A percentile compares a stretch with the other conserved stretches of the same genome.
Evolutionary conservation across 2,113 vertebrate genomes (phyloP).

Genomic region (Passerina amoena): DNA sequence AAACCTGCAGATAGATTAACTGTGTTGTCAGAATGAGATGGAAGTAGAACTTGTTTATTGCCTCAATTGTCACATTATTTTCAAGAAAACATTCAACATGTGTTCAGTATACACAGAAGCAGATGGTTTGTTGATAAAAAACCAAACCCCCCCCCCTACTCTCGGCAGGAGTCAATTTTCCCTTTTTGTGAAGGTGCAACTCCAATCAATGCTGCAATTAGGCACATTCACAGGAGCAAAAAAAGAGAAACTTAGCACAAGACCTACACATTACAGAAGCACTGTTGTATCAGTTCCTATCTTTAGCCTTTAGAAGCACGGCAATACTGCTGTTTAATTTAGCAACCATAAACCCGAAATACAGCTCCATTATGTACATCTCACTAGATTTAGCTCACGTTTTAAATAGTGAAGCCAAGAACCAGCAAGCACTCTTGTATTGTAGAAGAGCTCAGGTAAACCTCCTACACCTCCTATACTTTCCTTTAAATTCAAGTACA

Average conservation of each 20-base stretch:
- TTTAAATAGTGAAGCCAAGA: not conserved
- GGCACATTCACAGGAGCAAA: not conserved
- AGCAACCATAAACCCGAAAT: not conserved
- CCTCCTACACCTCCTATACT: not conserved
- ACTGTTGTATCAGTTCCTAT: not conserved
- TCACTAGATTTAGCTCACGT: not conserved
- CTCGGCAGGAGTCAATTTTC: constrained; percentile 10
- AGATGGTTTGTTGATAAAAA: constrained; percentile 26
- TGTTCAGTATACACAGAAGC: constrained; percentile 5
- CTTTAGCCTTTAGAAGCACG: not conserved
- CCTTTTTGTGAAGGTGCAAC: constrained; percentile 10
- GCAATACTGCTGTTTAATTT: not conserved
- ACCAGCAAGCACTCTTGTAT: not conserved
- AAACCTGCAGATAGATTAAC: not conserved
- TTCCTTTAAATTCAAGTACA: not conserved
- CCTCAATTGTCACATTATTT: not conserved
- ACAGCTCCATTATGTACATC: not conserved
- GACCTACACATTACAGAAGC: not conserved
- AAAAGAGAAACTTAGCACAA: not conserved
- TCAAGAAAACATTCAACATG: not conserved
- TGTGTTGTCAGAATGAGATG: not conserved
- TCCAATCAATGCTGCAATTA: not conserved
- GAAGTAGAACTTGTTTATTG: not conserved
- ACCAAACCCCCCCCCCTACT: not conserved
- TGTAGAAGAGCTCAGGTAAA: not conserved